Base-by-base conservation (phyloP, 2,888 invertebrate genomes). In the Eilema caniola region DNA sequence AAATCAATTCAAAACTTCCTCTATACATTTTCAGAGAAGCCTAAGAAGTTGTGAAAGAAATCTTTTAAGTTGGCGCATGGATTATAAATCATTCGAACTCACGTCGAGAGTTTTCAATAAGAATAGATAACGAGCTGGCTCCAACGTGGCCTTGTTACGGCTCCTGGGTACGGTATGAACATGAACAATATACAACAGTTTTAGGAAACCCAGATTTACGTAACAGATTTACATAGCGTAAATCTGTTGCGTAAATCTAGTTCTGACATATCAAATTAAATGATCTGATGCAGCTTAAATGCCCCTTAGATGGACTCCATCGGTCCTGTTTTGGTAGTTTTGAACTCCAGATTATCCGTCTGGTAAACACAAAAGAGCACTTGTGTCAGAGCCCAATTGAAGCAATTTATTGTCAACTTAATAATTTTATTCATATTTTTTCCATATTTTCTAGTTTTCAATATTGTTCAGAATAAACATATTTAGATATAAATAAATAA, bases 141-240 rank as follows among this genome's bases (percentile, higher is more conserved):
- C 65, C 74, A 80, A 81, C 83, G 76, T 62, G 56, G 67, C 41
- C 73, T 70, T 82, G 74, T 77, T 77, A 62, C 66, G 66, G n/a
- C 16, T 20, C 12, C 7, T 23, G 33, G 53, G 33, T 63, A 31
- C 62, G 28, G 5, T 23, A 28, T n/a, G 31, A 62, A 61, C 28
- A 28, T n/a, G 31, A 62, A 61, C 37, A 4, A 66, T 31, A 65
- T 11, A 31, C n/a, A 25, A 16, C 23, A 33, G 16, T 56, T 62
- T 67, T 53, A 11, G 41, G 57, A 33, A 20, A 20, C 20, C 12
- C n/a, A 20, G 2, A 41, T 62, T 62, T 41, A 2, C 16, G 16
- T 4, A 28, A n/a, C n/a, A n/a, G 53, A 53, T 53, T 24, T 37
- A 25, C 23, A 16, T 14, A n/a, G n/a, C n/a, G n/a, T n/a, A n/a